These are phyloP conservation scores for Prorops nasuta DNA, from an alignment of 1,140 invertebrate species.

Conservation along the genomic window DNA sequence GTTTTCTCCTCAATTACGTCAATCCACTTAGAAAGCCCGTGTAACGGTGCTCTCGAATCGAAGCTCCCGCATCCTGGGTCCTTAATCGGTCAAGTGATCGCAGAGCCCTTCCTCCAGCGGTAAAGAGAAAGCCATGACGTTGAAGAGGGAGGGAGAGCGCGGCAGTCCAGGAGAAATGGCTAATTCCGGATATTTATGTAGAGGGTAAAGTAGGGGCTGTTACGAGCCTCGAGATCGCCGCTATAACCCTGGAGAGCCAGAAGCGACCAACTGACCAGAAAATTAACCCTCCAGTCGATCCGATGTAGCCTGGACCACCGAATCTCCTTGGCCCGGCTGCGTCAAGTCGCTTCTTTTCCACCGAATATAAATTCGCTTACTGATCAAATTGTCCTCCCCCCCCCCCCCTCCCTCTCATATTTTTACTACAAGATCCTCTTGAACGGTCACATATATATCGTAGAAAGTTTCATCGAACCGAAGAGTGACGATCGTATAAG, in stretches of 20 bases:
- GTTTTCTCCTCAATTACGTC: constrained; percentile 58
- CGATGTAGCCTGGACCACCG: constrained; percentile 39
- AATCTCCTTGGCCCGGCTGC: constrained; percentile 24
- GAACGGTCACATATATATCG: no score
- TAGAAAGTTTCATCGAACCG: no score
- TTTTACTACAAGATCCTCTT: no score
- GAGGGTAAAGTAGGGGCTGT: constrained; percentile 53
- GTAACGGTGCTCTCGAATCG: constrained; percentile 49
- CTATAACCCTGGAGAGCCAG: constrained; percentile 56
- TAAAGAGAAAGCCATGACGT: not conserved
- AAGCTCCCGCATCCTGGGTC: constrained; percentile 33
- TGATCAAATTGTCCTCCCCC: no score
- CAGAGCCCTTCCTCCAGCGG: constrained; percentile 32
- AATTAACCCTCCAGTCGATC: constrained; percentile 58
- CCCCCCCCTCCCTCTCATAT: no score
- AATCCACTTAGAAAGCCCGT: constrained; percentile 52
- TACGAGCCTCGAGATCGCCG: constrained; percentile 53
- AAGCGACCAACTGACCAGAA: constrained; percentile 60
- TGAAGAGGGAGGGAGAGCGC: constrained; percentile 24
- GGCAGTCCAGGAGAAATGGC: constrained; percentile 55
- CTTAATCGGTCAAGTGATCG: constrained; percentile 59
- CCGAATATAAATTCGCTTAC: not conserved
- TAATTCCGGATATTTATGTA: constrained; percentile 60
- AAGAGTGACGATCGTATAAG: no score
- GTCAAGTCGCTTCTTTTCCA: constrained; percentile 16